Evolutionary conservation across 2,797 vertebrate species (phyloP).

Genomic region (Hypotaenidia okinawae): DNA sequence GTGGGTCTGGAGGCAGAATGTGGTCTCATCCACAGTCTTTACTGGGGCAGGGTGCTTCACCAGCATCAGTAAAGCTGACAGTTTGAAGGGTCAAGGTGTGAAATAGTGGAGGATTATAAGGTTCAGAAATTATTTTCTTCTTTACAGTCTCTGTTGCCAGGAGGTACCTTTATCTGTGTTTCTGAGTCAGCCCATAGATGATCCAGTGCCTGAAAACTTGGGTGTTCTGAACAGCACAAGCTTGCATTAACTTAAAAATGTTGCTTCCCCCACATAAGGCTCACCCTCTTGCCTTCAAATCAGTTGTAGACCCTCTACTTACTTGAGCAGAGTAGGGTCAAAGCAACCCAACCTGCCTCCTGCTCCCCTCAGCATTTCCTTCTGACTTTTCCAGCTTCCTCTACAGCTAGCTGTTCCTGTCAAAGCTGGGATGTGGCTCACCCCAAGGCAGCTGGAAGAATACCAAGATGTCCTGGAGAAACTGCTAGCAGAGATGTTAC

Average conservation of each 20-base stretch:
- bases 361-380: neutral
- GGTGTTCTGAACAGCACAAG: neutral
- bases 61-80: neutral
- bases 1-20: neutral
- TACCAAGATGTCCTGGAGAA: conserved; percentile 65
- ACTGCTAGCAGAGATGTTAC: conserved; percentile 61
- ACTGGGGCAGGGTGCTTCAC: neutral
- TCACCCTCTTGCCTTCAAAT: neutral
- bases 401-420: conserved; percentile 70
- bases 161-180: conserved; percentile 19
- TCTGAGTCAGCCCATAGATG: conserved; percentile 17
- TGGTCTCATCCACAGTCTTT: neutral
- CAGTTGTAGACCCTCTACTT: neutral
- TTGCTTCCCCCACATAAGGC: neutral
- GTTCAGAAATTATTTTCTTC: conserved; percentile 24
- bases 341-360: neutral
- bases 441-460: conserved; percentile 74
- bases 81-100: conserved; percentile 1
- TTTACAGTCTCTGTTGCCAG: neutral
- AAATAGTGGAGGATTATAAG: conserved; percentile 9
- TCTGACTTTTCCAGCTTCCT: conserved; percentile 46
- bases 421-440: conserved; percentile 69
- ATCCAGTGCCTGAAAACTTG: neutral
- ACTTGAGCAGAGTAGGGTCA: neutral
- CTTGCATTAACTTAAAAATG: neutral